Base-by-base conservation (phyloP, 2,797 vertebrate genomes). In the Cyclopterus lumpus region DNA sequence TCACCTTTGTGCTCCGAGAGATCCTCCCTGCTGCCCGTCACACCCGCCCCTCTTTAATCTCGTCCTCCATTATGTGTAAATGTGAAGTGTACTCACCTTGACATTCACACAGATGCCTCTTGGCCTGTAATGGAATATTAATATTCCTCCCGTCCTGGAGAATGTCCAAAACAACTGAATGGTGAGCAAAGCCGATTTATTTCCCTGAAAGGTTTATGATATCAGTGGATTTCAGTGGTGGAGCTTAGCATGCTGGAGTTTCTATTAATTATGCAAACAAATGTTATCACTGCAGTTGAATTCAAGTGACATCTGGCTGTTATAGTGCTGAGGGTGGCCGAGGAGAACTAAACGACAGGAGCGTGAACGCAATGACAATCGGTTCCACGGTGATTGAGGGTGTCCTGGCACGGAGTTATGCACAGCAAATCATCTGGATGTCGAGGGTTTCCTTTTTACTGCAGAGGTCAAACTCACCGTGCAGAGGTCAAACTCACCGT, bases 321-420 rank as follows among this genome's bases (percentile, higher is more conserved):
- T 57, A 34, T 6, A 22, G 18, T 7, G 64, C 16, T 38, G 28
- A 42, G 30, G 38, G 36, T 57, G 67, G 48, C 30, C 1, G 46
- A 69, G n/a, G n/a, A n/a, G n/a, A n/a, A n/a, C n/a, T n/a, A 73
- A 80, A 72, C 53, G n/a, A 68, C 26, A 60, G 9, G 42, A 75
- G 64, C 34, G 55, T 68, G 38, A 67, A 70, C 44, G 40, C 30
- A 71, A 65, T 82, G 81, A 74, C 24, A 71, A 88, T 85, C 44
- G 16, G 1, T 86, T 83, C 74, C 74, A 40, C 1, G 0, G 77
- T 59, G 14, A 10, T 38, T 38, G 7, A 6, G n/a, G 20, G 49
- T 83, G 79, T 82, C 86, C 34, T 58, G 32, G 30, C 71, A 30
- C 48, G 8, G 7, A 67, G 71, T 90, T 89, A 65, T 75, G 77